Conservation (phyloP, 2,113 vertebrate species). For the Bufo bufo region DNA sequence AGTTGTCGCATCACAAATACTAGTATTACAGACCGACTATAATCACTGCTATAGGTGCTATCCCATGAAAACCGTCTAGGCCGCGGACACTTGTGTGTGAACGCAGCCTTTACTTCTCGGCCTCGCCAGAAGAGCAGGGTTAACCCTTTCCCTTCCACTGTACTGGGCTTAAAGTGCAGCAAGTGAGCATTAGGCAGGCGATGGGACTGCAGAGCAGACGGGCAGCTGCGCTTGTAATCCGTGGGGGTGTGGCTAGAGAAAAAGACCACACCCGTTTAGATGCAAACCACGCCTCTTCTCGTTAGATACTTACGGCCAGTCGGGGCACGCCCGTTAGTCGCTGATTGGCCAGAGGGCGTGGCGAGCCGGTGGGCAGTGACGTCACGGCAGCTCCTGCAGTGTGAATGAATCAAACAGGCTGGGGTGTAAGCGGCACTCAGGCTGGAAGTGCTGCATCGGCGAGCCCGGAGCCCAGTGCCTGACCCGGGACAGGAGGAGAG, state of each 20-base stretch:
- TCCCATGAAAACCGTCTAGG: no score
- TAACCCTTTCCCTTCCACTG: no score
- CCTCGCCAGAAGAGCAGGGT: no score
- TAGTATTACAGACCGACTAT: no score
- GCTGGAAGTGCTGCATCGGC: constrained; percentile 68
- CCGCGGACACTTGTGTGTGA: no score
- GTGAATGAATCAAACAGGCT: constrained; percentile 88
- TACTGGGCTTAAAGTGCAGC: no score
- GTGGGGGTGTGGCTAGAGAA: neutral
- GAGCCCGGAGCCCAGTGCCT: constrained; percentile 60
- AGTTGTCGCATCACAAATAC: no score
- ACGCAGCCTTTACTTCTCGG: no score
- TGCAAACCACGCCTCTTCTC: constrained; percentile 32
- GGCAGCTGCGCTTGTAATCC: neutral
- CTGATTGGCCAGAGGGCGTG: constrained; percentile 71
- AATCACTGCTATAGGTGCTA: no score
- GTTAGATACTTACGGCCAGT: rapidly evolving
- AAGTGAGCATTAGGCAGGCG: no score
- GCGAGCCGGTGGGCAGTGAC: constrained; percentile 80
- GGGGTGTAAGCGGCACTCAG: constrained; percentile 65
- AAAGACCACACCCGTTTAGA: constrained; percentile 60
- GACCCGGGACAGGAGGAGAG: constrained; percentile 58
- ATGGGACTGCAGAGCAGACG: neutral
- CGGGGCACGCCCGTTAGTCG: constrained; percentile 59
- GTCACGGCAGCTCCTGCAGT: constrained; percentile 90